These are phyloP conservation scores for Chaetodon auriga DNA, from an alignment of 2,113 vertebrate genomes.

Conservation along the genomic window DNA sequence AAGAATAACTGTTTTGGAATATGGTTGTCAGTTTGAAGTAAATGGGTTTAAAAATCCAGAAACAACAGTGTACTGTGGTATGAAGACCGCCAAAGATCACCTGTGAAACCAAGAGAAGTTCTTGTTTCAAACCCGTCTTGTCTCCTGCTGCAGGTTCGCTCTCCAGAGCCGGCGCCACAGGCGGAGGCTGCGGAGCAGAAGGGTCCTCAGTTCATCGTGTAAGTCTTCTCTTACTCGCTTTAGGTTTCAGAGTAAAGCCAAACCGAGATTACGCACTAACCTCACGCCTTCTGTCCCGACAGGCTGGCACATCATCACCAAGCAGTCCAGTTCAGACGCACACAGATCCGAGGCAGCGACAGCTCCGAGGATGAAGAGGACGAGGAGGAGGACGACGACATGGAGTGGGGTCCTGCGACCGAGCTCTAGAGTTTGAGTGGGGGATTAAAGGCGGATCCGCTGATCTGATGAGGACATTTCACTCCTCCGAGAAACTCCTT, in stretches of 20 bases:
- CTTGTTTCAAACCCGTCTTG: too few species aligned
- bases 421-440: conserved; percentile 85
- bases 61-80: too few species aligned
- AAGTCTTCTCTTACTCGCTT: conserved; percentile 48
- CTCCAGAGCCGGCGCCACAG: conserved; percentile 65
- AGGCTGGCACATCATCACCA: conserved; percentile 89
- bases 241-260: neutral
- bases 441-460: neutral
- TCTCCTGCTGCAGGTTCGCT: conserved; percentile 71
- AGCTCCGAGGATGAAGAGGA: conserved; percentile 87
- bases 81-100: neutral
- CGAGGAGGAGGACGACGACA: conserved; percentile 76
- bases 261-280: neutral
- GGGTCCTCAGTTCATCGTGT: conserved; percentile 80
- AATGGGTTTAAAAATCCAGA: neutral
- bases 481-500: neutral
- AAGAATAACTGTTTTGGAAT: neutral
- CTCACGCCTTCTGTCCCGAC: neutral
- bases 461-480: conserved; percentile 4
- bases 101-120: neutral
- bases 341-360: conserved; percentile 85
- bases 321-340: conserved; percentile 89
- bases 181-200: conserved; percentile 64
- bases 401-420: conserved; percentile 94
- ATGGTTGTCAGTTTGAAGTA: neutral